Base-by-base conservation (phyloP, 2,888 invertebrate genomes). In the Drosophila villosipedis region DNA sequence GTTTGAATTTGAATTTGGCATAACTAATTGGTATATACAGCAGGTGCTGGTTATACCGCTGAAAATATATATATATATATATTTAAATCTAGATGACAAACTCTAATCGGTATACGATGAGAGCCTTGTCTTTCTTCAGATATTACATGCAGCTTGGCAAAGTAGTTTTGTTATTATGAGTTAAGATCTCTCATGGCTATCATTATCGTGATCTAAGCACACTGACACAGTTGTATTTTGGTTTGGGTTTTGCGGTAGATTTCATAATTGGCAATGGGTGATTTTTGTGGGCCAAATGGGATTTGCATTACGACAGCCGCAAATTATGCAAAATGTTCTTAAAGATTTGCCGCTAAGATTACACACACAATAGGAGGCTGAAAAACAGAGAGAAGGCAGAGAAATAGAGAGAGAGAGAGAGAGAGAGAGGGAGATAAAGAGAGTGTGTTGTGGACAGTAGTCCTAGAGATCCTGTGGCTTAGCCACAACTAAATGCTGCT, bases 261-360 rank as follows among this genome's bases (percentile, higher is more conserved):
- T 67, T 76, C 59, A 68, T 78, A 80, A 76, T 80, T 78, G 78
- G 47, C 41, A 39, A 41, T 57, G 57, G 39, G 72, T 55, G 41
- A 30, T 41, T 50, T 65, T 64, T 41, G 54, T 65, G 76, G 77
- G 47, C 53, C 59, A 80, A 80, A 80, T 74, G 60, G 73, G 85
- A 89, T 89, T 86, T 83, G 79, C 76, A 78, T 83, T 82, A 82
- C 83, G 73, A 59, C 71, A 70, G 75, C 70, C 77, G 86, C 89
- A 89, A 86, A 86, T 86, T 85, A 86, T 90, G 90, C 89, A 86
- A 86, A 90, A 83, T 88, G 73, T 70, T 68, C 73, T 88, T 73
- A 68, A 60, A 88, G 89, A 90, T 88, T 78, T 79, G 73, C 89
- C 76, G 86, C 86, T 71, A n/a, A 83, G 86, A 90, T 86, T 86